Base-by-base conservation (phyloP, 2,797 vertebrate genomes). In the Rhynchotus rufescens region DNA sequence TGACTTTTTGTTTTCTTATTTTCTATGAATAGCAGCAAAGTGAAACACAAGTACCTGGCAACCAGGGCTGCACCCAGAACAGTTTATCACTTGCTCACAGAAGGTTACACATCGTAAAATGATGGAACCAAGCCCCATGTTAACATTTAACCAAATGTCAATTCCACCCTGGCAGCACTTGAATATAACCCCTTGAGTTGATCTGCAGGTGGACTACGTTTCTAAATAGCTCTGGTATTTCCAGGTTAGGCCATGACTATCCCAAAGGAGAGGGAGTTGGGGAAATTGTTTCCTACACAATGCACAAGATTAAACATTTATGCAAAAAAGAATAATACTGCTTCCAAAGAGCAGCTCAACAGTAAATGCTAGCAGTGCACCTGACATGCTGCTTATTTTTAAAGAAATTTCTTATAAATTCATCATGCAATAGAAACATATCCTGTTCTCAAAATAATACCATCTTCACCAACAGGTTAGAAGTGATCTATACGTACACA, bases 41-140 rank as follows among this genome's bases (percentile, higher is more conserved):
- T 44, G 56, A 92, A 68, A 79, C 28, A 3, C 1, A 15, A 38
- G 28, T 20, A 68, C 45, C 26, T 57, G 61, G 87, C 85, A 83
- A 82, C 64, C 52, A 66, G 62, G 54, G 56, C 52, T 76, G 84
- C 81, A 62, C 87, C 66, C 84, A 83, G 36, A 68, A 45, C 65
- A 75, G 83, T 86, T 94, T 92, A 86, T 96, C 80, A 80, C 88
- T 94, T 79, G 91, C 88, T 81, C 5, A 2, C 47, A 77, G 40
- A 47, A 90, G 57, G 60, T 93, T 93, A 88, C 85, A 93, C 80
- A 84, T 81, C 86, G 88, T 90, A 85, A 83, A 89, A 86, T 21
- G 59, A 72, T 56, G 80, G 78, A 89, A 67, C 51, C 5, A 13
- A 87, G 52, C 40, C 56, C 62, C 0, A 0, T 11, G 66, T 89